A percentile compares a stretch with the other conserved stretches of the same genome.
Evolutionary conservation across 2,888 invertebrate species (phyloP).

Genomic region (Polyploca ridens): DNA sequence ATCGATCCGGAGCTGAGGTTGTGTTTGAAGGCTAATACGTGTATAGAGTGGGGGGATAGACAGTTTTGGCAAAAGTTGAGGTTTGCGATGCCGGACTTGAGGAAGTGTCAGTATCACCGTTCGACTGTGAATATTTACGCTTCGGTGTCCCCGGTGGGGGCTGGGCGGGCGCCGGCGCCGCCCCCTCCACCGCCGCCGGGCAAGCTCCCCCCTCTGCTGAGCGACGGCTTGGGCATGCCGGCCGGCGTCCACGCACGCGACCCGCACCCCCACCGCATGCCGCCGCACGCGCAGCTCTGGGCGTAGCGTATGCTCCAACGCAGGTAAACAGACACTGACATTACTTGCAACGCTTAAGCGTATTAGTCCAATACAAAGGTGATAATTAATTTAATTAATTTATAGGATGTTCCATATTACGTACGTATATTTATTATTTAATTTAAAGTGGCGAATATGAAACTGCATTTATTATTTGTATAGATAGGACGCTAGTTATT

Average conservation of each 20-base stretch:
- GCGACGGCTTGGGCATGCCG: constrained; percentile 74
- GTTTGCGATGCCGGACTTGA: constrained; percentile 94
- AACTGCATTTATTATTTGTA: constrained; percentile 69
- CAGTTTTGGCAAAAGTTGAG: constrained; percentile 98
- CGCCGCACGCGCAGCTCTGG: constrained; percentile 89
- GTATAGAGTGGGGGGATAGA: constrained; percentile 97
- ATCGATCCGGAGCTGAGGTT: constrained; percentile 95
- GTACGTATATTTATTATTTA: constrained; percentile 67
- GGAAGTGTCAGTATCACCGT: constrained; percentile 87
- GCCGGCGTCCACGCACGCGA: constrained; percentile 74
- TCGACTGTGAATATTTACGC: constrained; percentile 90
- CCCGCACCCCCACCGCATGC: constrained; percentile 82
- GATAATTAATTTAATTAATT: constrained; percentile 78
- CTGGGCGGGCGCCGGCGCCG: constrained; percentile 85
- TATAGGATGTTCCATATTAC: constrained; percentile 65
- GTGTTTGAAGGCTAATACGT: constrained; percentile 95
- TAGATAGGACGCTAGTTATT: constrained; percentile 60
- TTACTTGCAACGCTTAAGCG: constrained; percentile 81
- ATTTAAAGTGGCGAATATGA: constrained; percentile 48
- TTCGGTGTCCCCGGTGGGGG: constrained; percentile 84
- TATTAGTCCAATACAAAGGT: constrained; percentile 82
- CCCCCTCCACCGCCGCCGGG: constrained; percentile 86
- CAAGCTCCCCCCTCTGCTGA: constrained; percentile 86
- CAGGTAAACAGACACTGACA: constrained; percentile 81
- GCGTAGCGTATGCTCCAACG: constrained; percentile 90